Base-by-base conservation (phyloP, 2,888 invertebrate genomes). In the Zelleria hepariella region DNA sequence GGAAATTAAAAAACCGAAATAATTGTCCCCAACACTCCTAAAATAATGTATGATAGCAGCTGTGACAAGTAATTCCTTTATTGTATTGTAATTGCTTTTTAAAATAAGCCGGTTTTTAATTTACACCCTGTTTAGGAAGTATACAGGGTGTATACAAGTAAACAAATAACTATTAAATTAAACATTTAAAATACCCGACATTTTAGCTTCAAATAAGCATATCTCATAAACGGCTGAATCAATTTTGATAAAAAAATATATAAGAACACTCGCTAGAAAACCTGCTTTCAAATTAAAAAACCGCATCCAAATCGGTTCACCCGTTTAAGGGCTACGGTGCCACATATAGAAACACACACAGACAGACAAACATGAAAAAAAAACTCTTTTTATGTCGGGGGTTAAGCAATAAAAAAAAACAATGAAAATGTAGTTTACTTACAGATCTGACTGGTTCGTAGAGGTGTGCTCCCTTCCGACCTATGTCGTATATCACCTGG, bases 381-480 rank as follows among this genome's bases (percentile, higher is more conserved):
- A 5, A 8, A 53, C 23, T 6, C 10, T 53, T 5, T 53, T 53
- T 23, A 5, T 49, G 49, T 10, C 5, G n/a, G n/a, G 20, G 25
- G 5, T 53, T 23, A 23, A 15, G 1, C 25, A 23, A 8, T 10
- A 20, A 25, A 10, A n/a, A 6, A 10, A 18, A 25, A 7, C 18
- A 26, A 27, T 3, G 5, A n/a, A 55, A 7, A 27, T 15, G 1
- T 27, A 10, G 18, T 6, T 62, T 65, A 74, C 82, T 82, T 75
- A 83, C 82, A 64, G 79, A 75, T 67, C 67, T 72, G 0, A 78
- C 72, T 2, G 80, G 76, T 48, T 78, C 75, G 67, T 79, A 75
- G 52, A 80, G 72, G 71, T 78, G 75, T 58, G 72, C 72, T 59
- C 78, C 75, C 64, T 76, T 78, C 61, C 67, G 75, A 66, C 72